Evolutionary conservation across 2,888 invertebrate species (phyloP), one percentile per base, ranked within the genome.

Genomic region (Latheticus oryzae): DNA sequence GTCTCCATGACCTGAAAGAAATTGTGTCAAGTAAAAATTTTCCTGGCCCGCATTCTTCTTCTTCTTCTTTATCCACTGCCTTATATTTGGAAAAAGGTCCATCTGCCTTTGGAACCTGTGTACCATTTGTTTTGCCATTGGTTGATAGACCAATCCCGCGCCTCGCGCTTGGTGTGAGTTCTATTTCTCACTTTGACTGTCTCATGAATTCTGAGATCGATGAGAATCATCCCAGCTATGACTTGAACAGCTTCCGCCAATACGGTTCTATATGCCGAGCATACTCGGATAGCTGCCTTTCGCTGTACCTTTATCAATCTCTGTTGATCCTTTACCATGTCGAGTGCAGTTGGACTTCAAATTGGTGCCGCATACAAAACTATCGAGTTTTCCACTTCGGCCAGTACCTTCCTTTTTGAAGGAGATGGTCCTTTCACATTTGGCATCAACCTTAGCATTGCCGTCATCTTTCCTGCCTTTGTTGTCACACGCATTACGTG

Each of bases 341-440:
- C 32, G 1, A 32, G 11, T 32, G 3, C 57, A 2, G 9, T n/a
- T 52, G 32, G 16, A 16, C 23, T 17, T 58, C 58, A 61, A 9
- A 51, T 30, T 8, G 58, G 38, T 0, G 55, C 55, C 0, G 24
- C 61, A 19, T 61, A 61, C 3, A 55, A 15, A 1, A 61, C n/a
- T 4, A 47, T 48, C 5, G 59, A 61, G 5, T 55, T 16, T 1
- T 24, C 33, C 11, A 23, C 52, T 7, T 12, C 28, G 0, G 35
- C 21, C 9, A 54, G 40, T 5, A 51, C 16, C 24, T 11, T 26
- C 17, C 47, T 54, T 17, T 51, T 51, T 15, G 26, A n/a, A 12
- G 30, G 23, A 0, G 16, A 9, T 9, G 55, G 51, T 1, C 55
- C 61, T 9, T 30, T 15, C 19, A 51, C 28, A 17, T 51, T 60